These are phyloP conservation scores for Parnassius smintheus DNA, from an alignment of 2,888 invertebrate species.

Conservation along the genomic window DNA sequence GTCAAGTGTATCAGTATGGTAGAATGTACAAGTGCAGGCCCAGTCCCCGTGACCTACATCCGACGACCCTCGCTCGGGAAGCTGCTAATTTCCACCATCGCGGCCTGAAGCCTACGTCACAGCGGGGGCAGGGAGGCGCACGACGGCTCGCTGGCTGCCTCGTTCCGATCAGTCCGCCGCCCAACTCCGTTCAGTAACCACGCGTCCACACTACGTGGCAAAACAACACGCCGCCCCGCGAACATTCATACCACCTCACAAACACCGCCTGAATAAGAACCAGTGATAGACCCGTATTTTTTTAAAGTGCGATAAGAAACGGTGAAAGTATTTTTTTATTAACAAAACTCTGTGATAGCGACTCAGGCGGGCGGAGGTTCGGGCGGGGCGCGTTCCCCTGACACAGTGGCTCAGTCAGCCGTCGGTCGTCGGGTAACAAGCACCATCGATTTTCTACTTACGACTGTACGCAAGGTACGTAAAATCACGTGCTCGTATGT, in stretches of 20 bases:
- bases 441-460: constrained; percentile 78
- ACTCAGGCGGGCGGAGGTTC: constrained; percentile 66
- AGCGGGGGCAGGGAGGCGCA: constrained; percentile 56
- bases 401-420: constrained; percentile 82
- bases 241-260: constrained; percentile 51
- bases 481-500: constrained; percentile 77
- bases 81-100: constrained; percentile 80
- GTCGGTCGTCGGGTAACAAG: constrained; percentile 78
- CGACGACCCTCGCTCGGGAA: constrained; percentile 79
- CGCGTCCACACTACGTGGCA: constrained; percentile 55
- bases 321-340: constrained; percentile 63
- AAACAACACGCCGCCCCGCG: constrained; percentile 45
- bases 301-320: constrained; percentile 54
- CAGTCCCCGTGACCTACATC: constrained; percentile 80
- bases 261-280: constrained; percentile 54
- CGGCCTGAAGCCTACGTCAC: constrained; percentile 65
- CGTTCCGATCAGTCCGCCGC: constrained; percentile 67
- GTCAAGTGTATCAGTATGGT: constrained; percentile 72
- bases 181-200: constrained; percentile 60
- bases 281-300: constrained; percentile 54
- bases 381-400: constrained; percentile 78
- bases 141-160: constrained; percentile 56
- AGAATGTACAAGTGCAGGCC: constrained; percentile 76
- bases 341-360: constrained; percentile 61
- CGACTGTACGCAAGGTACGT: constrained; percentile 74